phyloP scores from a whole-genome alignment of 2,797 vertebrate species.

The Coendou prehensilis region DNA sequence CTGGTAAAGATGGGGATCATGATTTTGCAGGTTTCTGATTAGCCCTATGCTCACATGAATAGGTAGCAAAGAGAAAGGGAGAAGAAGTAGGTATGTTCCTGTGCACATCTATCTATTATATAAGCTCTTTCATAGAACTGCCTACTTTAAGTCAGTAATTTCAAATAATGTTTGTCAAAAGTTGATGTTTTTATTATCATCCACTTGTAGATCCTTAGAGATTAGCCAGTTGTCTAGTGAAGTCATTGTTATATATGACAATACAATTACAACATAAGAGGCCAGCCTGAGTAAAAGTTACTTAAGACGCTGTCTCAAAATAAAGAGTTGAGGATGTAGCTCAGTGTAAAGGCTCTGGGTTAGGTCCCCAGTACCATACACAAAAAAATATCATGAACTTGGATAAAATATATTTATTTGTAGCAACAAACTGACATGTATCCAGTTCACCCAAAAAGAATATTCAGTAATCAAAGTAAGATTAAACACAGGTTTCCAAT shows the following conservation, averaged over 20 bases:
- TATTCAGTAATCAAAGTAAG: not conserved
- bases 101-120: not conserved
- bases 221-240: not conserved
- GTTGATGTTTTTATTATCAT: slow-evolving; percentile 26
- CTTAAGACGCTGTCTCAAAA: not conserved
- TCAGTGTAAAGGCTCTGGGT: not conserved
- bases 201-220: not conserved
- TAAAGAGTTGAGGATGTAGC: not conserved
- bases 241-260: not conserved
- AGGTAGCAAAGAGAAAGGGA: not conserved
- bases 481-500: not conserved
- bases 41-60: not conserved
- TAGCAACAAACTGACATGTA: not conserved
- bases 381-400: not conserved
- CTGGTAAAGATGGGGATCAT: not conserved
- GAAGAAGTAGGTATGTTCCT: not conserved
- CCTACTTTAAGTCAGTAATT: not conserved
- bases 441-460: not conserved
- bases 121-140: not conserved
- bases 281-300: not conserved
- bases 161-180: slow-evolving; percentile 16
- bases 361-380: not conserved
- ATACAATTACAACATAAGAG: not conserved
- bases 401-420: not conserved
- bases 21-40: not conserved